Evolutionary conservation across 2,113 vertebrate species (phyloP).

Genomic region (Hippolais icterina): DNA sequence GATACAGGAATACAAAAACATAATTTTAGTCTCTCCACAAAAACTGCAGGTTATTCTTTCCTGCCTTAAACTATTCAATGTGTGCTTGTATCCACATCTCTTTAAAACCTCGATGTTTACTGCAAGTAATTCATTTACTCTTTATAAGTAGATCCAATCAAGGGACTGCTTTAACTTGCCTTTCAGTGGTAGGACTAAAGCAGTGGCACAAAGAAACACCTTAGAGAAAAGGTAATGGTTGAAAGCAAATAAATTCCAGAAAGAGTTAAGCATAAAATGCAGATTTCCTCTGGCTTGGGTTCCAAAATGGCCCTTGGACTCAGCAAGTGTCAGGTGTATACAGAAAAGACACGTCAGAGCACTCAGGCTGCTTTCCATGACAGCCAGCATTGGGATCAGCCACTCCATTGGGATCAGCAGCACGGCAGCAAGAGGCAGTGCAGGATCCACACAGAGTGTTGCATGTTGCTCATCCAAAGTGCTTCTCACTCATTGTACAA

Average conservation of each 20-base stretch:
- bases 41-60: neutral
- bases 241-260: neutral
- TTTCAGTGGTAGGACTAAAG: neutral
- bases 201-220: neutral
- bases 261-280: neutral
- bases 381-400: neutral
- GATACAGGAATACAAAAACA: neutral
- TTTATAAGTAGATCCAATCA: neutral
- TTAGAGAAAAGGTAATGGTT: neutral
- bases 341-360: neutral
- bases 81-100: neutral
- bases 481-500: neutral
- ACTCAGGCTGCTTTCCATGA: neutral
- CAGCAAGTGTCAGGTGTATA: neutral
- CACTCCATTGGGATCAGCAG: no score
- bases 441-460: neutral
- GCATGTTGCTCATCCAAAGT: neutral
- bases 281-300: neutral
- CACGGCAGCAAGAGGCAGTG: neutral
- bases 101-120: neutral
- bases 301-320: neutral
- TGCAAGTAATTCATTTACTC: neutral
- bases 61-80: neutral
- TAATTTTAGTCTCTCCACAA: neutral
- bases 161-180: neutral